Conservation (phyloP, 2,797 vertebrate species). For the Characodon lateralis region DNA sequence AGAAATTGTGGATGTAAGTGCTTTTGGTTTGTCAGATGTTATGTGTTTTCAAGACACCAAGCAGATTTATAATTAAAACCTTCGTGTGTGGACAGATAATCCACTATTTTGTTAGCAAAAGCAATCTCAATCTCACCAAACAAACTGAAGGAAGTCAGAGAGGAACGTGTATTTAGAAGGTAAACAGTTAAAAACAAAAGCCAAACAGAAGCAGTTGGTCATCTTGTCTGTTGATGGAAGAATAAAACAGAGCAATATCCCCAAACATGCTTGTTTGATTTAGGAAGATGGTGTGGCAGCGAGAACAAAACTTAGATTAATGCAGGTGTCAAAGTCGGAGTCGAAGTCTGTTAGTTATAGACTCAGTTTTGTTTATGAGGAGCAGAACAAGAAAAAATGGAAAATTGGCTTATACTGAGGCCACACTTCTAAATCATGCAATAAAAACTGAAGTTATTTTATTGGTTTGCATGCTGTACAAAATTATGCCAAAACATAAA, state of each 20-base stretch:
- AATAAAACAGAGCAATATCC: conserved; percentile 10
- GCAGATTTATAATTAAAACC: conserved; percentile 12
- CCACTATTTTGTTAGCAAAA: conserved; percentile 31
- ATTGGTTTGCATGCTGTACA: conserved; percentile 81
- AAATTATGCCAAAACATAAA: conserved; percentile 80
- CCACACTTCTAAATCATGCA: conserved; percentile 45
- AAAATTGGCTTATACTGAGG: conserved; percentile 12
- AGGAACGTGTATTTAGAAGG: conserved; percentile 33
- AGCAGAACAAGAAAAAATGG: conserved; percentile 37
- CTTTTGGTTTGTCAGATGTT: conserved; percentile 1
- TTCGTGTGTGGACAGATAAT: conserved; percentile 15
- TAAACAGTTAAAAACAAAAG: conserved; percentile 47
- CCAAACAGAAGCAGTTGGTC: conserved; percentile 50
- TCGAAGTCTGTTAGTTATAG: conserved; percentile 43
- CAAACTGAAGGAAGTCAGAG: conserved; percentile 9
- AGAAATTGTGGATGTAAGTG: conserved; percentile 7
- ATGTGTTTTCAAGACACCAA: conserved; percentile 11
- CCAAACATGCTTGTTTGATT: conserved; percentile 46
- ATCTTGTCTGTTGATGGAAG: conserved; percentile 37
- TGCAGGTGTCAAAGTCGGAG: conserved; percentile 41
- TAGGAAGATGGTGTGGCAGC: conserved; percentile 20
- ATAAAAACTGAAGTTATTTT: conserved; percentile 71
- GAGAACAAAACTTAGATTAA: conserved; percentile 41
- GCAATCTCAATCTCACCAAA: conserved; percentile 37
- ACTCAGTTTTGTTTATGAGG: conserved; percentile 40